These are phyloP conservation scores for Lynx canadensis DNA, from an alignment of 2,113 vertebrate species.

Conservation along the genomic window DNA sequence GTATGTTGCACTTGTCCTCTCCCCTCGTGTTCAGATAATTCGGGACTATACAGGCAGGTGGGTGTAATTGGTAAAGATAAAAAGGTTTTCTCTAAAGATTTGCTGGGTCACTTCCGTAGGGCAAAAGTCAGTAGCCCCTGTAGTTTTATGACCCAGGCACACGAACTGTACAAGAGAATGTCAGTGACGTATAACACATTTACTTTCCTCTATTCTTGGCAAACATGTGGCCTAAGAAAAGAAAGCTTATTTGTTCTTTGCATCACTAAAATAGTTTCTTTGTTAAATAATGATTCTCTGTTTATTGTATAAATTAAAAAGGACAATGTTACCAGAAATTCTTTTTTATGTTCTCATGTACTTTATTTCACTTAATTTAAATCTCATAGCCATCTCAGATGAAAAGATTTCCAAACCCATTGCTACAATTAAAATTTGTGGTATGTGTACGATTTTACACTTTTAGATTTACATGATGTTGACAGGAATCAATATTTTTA, in stretches of 20 bases:
- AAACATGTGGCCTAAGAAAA: neutral
- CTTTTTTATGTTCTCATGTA: neutral
- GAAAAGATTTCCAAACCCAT: neutral
- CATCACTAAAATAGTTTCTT: neutral
- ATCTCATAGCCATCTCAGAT: neutral
- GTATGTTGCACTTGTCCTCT: neutral
- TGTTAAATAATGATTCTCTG: neutral
- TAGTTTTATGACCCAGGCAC: neutral
- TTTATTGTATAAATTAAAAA: neutral
- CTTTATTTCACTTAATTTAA: constrained; percentile 37
- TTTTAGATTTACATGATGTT: neutral
- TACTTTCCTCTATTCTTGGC: neutral
- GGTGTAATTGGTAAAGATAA: neutral
- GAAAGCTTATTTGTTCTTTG: neutral
- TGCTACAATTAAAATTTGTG: neutral
- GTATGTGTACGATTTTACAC: neutral
- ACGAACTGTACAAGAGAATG: neutral
- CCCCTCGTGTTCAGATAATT: neutral
- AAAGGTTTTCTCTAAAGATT: constrained; percentile 39
- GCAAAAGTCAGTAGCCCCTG: neutral
- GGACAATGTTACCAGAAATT: neutral
- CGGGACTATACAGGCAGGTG: neutral
- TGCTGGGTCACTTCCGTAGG: neutral
- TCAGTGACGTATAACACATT: neutral
- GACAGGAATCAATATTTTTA: neutral